Conservation (phyloP, 2,888 invertebrate species). For the Arctia plantaginis region DNA sequence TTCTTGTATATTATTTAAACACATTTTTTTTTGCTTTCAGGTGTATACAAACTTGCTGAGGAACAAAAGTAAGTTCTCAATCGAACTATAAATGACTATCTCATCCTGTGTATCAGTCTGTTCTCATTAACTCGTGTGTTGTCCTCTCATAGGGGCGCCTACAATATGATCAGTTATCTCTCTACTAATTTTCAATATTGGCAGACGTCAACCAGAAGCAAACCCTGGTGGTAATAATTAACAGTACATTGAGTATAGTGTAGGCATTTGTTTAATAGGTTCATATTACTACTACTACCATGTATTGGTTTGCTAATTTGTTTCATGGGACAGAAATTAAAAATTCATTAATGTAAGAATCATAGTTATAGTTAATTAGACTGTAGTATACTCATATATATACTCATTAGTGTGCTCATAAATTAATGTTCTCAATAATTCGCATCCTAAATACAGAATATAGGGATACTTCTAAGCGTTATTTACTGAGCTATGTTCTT, state of each 20-base stretch:
- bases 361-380: neutral
- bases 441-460: neutral
- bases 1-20: neutral
- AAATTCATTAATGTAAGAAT: neutral
- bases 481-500: neutral
- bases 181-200: conserved; percentile 74
- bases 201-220: conserved; percentile 61
- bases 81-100: neutral
- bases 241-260: conserved; percentile 6
- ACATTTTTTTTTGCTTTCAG: conserved; percentile 57
- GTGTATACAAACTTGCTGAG: conserved; percentile 71
- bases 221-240: conserved; percentile 76
- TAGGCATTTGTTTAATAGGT: neutral
- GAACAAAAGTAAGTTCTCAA: conserved; percentile 67
- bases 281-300: neutral
- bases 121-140: conserved; percentile 28
- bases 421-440: neutral
- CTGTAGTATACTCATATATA: neutral
- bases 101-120: conserved; percentile 12
- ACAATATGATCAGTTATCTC: conserved; percentile 73
- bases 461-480: neutral
- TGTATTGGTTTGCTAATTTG: neutral
- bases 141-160: conserved; percentile 64
- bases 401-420: neutral
- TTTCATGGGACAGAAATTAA: neutral